These are phyloP conservation scores for Zaprionus camerounensis DNA, from an alignment of 1,140 invertebrate species.

Conservation along the genomic window DNA sequence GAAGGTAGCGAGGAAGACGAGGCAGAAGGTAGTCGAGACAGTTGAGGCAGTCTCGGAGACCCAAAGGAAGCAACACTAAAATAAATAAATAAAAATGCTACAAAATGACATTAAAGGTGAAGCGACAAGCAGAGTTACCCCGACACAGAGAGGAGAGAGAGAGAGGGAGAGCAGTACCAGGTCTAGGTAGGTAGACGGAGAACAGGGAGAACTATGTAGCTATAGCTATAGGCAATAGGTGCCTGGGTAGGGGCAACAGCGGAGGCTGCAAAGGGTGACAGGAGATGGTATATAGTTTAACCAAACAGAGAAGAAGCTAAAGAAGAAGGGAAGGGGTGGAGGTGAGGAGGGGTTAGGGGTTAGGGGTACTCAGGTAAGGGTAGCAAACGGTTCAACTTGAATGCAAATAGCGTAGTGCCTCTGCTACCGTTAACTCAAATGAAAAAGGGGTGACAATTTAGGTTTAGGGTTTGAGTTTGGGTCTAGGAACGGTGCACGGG, in stretches of 20 bases:
- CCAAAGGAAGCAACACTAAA: conserved; percentile 62
- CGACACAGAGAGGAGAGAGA: conserved; percentile 12
- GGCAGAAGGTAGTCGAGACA: neutral
- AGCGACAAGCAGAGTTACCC: conserved; percentile 42
- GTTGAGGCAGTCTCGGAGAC: neutral
- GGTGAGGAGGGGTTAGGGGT: neutral
- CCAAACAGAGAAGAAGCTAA: neutral
- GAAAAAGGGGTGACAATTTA: conserved; percentile 51
- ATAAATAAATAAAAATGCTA: conserved; percentile 81
- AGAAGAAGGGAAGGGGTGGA: too few relatives aligned
- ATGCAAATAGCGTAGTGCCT: conserved; percentile 40
- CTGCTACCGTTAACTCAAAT: conserved; percentile 25
- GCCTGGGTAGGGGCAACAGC: neutral
- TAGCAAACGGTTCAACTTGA: conserved; percentile 31
- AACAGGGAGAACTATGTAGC: conserved; percentile 10
- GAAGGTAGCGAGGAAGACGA: neutral
- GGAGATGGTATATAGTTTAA: conserved; percentile 5
- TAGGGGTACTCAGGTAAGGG: conserved; percentile 9
- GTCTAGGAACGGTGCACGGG: neutral
- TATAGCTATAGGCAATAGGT: conserved; percentile 15
- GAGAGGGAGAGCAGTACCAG: conserved; percentile 8
- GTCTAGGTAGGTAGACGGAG: neutral
- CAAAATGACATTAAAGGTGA: conserved; percentile 78
- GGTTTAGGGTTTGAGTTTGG: neutral
- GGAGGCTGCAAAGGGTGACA: conserved; percentile 38